These are phyloP conservation scores for Siniperca knerii DNA, from an alignment of 2,113 vertebrate species.

Conservation along the genomic window DNA sequence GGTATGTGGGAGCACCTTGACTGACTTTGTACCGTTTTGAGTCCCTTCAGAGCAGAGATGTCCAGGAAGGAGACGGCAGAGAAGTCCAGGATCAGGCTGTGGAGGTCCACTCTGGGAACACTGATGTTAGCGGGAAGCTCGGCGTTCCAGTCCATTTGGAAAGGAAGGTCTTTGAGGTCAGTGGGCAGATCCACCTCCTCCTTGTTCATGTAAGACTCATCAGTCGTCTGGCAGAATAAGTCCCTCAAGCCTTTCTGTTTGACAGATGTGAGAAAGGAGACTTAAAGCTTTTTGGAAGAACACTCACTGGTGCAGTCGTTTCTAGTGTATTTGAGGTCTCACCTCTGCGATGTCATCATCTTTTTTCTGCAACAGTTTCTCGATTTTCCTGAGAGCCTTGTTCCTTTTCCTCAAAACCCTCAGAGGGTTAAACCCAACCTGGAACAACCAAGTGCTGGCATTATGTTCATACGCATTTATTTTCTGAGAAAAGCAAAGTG, in stretches of 20 bases:
- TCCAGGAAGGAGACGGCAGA: conserved; percentile 93
- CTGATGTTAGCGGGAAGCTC: conserved; percentile 83
- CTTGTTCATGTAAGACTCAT: conserved; percentile 59
- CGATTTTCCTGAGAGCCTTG: conserved; percentile 92
- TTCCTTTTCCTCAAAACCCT: conserved; percentile 92
- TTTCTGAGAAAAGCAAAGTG: background rate
- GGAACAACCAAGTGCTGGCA: conserved; percentile 20
- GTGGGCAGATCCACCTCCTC: conserved; percentile 86
- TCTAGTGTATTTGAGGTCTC: conserved; percentile 2
- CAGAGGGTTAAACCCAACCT: conserved; percentile 92
- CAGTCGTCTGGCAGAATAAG: background rate
- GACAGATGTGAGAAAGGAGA: background rate
- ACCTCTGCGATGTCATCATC: conserved; percentile 83
- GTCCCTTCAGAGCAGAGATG: conserved; percentile 89
- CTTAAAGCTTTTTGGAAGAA: background rate
- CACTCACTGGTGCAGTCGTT: background rate
- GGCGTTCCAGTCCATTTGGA: conserved; percentile 86
- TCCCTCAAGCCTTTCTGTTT: conserved; percentile 23
- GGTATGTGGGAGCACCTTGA: background rate
- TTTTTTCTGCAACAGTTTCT: conserved; percentile 84
- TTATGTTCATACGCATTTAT: background rate
- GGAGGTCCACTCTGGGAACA: conserved; percentile 87
- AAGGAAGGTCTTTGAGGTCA: conserved; percentile 81
- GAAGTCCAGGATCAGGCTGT: conserved; percentile 94
- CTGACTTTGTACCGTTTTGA: conserved; percentile 86